Evolutionary conservation across 1,140 invertebrate genomes (phyloP).

Genomic region (Drosophila lowei): DNA sequence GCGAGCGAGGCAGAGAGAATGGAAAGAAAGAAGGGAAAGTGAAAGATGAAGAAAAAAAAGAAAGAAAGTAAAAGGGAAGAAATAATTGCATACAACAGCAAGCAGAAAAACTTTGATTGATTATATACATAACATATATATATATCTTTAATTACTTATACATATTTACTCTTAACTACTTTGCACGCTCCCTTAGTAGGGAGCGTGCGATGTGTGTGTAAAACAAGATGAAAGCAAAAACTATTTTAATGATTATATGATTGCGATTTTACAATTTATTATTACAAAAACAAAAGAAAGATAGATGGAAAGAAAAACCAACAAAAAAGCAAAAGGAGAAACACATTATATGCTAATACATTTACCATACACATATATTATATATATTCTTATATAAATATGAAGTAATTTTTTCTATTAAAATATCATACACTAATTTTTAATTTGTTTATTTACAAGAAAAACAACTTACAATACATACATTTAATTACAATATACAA

Average conservation of each 20-base stretch:
- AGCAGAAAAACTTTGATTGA: constrained; percentile 62
- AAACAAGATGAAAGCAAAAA: constrained; percentile 62
- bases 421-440: constrained; percentile 75
- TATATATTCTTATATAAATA: constrained; percentile 58
- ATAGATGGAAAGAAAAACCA: constrained; percentile 47
- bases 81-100: constrained; percentile 46
- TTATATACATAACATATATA: constrained; percentile 71
- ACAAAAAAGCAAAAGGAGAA: constrained; percentile 47
- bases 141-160: constrained; percentile 61
- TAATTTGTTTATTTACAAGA: constrained; percentile 77
- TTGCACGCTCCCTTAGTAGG: constrained; percentile 44
- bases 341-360: constrained; percentile 73
- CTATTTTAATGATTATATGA: constrained; percentile 72
- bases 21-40: constrained; percentile 3
- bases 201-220: constrained; percentile 53
- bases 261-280: constrained; percentile 80
- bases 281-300: constrained; percentile 54
- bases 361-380: constrained; percentile 73
- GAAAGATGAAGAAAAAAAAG: constrained; percentile 4
- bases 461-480: constrained; percentile 47
- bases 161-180: constrained; percentile 77
- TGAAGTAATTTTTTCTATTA: constrained; percentile 76
- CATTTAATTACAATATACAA: constrained; percentile 63
- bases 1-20: constrained; percentile 17
- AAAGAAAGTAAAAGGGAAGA: constrained; percentile 24